Percentiles rank a stretch among this genome's conserved stretches.
phyloP scores from a whole-genome alignment of 2,888 invertebrate species.

The Drosophila sordidapex region DNA sequence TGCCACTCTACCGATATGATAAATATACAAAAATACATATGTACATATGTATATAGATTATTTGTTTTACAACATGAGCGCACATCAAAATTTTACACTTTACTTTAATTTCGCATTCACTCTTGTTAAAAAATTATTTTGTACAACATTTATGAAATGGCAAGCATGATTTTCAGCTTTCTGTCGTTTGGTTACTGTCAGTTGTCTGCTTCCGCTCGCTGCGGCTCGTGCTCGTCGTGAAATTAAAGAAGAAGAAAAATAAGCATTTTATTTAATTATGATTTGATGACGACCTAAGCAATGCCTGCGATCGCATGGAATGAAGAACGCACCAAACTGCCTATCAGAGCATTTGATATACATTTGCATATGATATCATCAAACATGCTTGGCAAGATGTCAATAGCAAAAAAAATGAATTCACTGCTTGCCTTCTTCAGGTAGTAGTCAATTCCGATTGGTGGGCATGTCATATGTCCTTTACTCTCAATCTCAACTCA shows the following conservation, averaged over 20 bases:
- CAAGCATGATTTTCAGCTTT: neutral
- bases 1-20: neutral
- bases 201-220: neutral
- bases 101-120: neutral
- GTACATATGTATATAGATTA: neutral
- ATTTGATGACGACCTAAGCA: neutral
- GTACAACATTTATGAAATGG: neutral
- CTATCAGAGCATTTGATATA: neutral
- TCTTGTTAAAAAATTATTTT: neutral
- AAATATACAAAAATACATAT: neutral
- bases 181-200: neutral
- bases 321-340: neutral
- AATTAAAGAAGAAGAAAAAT: neutral
- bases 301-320: neutral
- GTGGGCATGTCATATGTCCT: neutral
- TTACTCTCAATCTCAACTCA: neutral
- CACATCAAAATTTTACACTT: no score
- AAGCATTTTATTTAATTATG: neutral
- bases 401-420: neutral
- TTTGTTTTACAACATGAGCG: no score
- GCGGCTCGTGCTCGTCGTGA: neutral
- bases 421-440: neutral
- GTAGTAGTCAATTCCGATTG: neutral
- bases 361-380: neutral
- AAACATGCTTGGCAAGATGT: neutral